phyloP scores from a whole-genome alignment of 2,113 vertebrate species.

The Cygnus atratus region DNA sequence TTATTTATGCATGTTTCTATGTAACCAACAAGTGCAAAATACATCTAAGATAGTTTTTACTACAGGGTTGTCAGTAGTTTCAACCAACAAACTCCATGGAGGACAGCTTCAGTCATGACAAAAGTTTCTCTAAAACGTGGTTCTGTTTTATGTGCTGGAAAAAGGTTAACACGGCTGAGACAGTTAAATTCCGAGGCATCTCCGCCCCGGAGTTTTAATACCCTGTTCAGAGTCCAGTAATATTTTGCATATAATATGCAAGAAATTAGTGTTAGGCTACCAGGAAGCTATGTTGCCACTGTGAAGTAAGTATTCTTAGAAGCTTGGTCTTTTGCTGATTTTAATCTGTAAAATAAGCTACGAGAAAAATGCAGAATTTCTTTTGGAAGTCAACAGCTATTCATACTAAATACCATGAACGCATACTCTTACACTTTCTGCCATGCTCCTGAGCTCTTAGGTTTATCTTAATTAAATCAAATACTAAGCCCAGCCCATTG shows the following conservation, averaged over 20 bases:
- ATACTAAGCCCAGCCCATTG: neutral
- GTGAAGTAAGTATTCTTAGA: neutral
- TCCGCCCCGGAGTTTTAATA: neutral
- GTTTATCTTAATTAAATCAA: neutral
- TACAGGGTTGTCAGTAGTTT: neutral
- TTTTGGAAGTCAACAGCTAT: neutral
- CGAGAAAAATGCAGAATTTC: neutral
- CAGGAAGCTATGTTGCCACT: neutral
- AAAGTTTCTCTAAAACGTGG: neutral
- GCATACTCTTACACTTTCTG: neutral
- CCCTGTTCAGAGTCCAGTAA: neutral
- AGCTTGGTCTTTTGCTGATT: neutral
- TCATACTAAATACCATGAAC: neutral
- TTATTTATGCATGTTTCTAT: neutral
- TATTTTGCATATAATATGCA: neutral
- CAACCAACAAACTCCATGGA: neutral
- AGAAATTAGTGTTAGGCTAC: neutral
- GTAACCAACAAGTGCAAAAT: neutral
- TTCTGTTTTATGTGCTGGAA: neutral
- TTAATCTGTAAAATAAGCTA: neutral
- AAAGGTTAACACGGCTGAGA: neutral
- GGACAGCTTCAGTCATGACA: neutral
- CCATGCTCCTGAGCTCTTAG: neutral
- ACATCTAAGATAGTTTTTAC: neutral
- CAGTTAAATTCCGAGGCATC: neutral